A percentile compares a stretch with the other conserved stretches of the same genome.
phyloP scores from a whole-genome alignment of 2,113 vertebrate genomes.

The Fregetta grallaria region DNA sequence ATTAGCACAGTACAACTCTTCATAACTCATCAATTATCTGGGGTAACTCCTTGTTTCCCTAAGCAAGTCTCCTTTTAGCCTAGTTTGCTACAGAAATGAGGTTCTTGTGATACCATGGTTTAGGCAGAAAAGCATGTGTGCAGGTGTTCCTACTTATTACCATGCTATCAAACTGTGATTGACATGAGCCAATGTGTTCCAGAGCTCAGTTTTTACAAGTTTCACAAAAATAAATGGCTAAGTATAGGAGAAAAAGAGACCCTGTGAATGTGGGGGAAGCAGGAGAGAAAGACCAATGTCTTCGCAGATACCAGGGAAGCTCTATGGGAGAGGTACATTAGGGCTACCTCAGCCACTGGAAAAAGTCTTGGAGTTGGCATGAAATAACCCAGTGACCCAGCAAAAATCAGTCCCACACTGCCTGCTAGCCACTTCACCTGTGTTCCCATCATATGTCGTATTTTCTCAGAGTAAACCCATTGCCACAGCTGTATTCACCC shows the following conservation, averaged over 20 bases:
- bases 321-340: not conserved
- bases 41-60: not conserved
- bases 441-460: fast-evolving
- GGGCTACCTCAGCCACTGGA: not conserved
- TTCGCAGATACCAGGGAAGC: not conserved
- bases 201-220: not conserved
- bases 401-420: not conserved
- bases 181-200: not conserved
- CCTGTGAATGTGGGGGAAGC: not conserved
- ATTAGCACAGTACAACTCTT: not conserved
- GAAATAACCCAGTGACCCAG: not conserved
- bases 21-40: not conserved
- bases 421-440: not conserved
- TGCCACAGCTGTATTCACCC: not conserved
- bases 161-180: not conserved
- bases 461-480: not conserved
- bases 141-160: not conserved
- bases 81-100: not conserved
- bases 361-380: not conserved
- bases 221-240: not conserved
- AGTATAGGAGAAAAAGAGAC: not conserved
- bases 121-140: not conserved
- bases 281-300: not conserved
- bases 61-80: not conserved
- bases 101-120: not conserved